These are phyloP conservation scores for Aurelia sp. DNA, from an alignment of 30 jellyfish, hydroid and myxozoan genomes.

Conservation along the genomic window DNA sequence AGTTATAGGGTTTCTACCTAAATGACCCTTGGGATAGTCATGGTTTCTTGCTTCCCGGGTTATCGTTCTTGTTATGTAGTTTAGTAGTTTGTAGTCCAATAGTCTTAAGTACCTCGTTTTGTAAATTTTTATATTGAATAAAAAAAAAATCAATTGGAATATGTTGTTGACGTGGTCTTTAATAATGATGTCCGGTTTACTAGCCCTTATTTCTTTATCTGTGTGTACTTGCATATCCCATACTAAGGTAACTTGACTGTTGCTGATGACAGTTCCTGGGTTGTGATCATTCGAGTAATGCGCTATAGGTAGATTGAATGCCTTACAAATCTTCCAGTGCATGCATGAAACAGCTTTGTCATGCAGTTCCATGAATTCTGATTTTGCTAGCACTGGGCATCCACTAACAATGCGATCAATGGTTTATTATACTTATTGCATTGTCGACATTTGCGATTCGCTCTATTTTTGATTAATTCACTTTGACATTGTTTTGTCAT, in stretches of 20 bases:
- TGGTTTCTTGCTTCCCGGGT: too few species aligned
- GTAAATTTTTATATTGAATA: too few species aligned
- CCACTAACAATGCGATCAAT: constrained; percentile 19
- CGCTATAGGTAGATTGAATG: background rate
- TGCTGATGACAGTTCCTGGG: background rate
- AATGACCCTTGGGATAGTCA: too few species aligned
- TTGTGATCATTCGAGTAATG: background rate
- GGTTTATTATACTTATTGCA: constrained; percentile 13
- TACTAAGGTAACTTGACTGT: background rate
- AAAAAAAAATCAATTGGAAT: constrained; percentile 6
- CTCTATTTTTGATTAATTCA: constrained; percentile 8
- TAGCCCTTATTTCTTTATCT: background rate
- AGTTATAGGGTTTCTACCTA: too few species aligned
- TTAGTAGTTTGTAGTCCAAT: background rate
- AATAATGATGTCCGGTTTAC: too few species aligned
- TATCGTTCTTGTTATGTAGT: too few species aligned
- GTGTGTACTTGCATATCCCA: constrained; percentile 16
- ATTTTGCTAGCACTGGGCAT: constrained; percentile 34
- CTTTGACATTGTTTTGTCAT: constrained; percentile 19
- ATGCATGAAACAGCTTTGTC: too few species aligned
- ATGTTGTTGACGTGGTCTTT: too few species aligned
- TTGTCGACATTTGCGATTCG: constrained; percentile 2
- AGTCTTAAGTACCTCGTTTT: constrained; percentile 1
- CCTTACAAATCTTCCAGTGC: background rate
- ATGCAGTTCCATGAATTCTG: background rate